These are phyloP conservation scores for Alosa alosa DNA, from an alignment of 2,113 vertebrate genomes.

Conservation along the genomic window DNA sequence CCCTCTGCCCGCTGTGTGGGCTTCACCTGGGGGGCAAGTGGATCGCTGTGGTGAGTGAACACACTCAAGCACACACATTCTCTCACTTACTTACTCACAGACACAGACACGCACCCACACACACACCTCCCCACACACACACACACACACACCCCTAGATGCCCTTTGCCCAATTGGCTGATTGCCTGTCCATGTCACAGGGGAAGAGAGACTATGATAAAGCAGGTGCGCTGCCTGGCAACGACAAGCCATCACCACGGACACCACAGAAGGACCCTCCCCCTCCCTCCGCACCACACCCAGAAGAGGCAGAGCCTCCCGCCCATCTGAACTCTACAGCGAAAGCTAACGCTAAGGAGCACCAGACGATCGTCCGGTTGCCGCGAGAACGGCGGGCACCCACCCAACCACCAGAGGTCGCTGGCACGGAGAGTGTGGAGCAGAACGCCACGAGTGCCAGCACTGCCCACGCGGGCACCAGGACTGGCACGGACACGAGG, in stretches of 20 bases:
- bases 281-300: no score
- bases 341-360: no score
- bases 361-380: no score
- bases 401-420: no score
- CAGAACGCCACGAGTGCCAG: no score
- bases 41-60: conserved; percentile 80
- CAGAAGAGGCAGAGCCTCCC: no score
- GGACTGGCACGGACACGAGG: no score
- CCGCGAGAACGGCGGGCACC: no score
- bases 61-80: neutral
- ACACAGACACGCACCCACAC: neutral
- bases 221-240: conserved; percentile 20
- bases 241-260: conserved; percentile 21
- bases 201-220: conserved; percentile 54
- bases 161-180: no score
- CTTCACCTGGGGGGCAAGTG: conserved; percentile 92
- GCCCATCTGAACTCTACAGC: no score
- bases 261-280: conserved; percentile 31
- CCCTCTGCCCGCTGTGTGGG: conserved; percentile 85
- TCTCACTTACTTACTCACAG: conserved; percentile 3
- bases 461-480: no score
- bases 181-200: conserved; percentile 40
- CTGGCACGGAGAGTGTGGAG: no score
- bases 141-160: neutral
- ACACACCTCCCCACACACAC: neutral